phyloP scores from a whole-genome alignment of 2,113 vertebrate species.

The Neodontobutis hainanensis region DNA sequence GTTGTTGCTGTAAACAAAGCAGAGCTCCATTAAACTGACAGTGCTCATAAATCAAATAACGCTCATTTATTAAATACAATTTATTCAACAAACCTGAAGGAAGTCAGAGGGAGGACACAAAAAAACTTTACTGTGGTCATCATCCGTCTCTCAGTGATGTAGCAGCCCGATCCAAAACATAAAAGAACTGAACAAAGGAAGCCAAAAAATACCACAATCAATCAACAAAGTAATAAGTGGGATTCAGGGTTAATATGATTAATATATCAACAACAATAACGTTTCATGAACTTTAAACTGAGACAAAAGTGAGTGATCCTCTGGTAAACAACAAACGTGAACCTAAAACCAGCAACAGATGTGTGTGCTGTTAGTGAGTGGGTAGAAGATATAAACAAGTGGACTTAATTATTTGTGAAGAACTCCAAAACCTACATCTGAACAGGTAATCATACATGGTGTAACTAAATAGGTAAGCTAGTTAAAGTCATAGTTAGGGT shows the following conservation, averaged over 20 bases:
- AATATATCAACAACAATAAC: background rate
- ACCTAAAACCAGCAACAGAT: no score
- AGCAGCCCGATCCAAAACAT: background rate
- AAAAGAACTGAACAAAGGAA: background rate
- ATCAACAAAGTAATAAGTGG: slow-evolving; percentile 14
- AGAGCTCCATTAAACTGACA: slow-evolving; percentile 3
- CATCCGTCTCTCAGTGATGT: background rate
- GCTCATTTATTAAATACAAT: background rate
- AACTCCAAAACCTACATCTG: no score
- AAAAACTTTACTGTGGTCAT: background rate
- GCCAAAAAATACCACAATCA: background rate
- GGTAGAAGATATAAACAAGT: no score
- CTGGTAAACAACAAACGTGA: no score
- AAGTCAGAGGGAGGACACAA: background rate
- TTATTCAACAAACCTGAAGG: background rate
- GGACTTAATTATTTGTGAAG: no score
- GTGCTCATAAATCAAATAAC: slow-evolving; percentile 16
- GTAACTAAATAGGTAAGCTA: no score
- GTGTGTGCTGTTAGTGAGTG: no score
- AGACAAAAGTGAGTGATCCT: background rate
- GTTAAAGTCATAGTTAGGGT: no score
- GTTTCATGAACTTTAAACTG: background rate
- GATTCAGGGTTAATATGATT: background rate
- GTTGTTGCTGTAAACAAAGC: slow-evolving; percentile 15
- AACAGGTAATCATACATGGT: no score